These are phyloP conservation scores for Pampusana beccarii DNA, from an alignment of 2,113 vertebrate species.

Conservation along the genomic window DNA sequence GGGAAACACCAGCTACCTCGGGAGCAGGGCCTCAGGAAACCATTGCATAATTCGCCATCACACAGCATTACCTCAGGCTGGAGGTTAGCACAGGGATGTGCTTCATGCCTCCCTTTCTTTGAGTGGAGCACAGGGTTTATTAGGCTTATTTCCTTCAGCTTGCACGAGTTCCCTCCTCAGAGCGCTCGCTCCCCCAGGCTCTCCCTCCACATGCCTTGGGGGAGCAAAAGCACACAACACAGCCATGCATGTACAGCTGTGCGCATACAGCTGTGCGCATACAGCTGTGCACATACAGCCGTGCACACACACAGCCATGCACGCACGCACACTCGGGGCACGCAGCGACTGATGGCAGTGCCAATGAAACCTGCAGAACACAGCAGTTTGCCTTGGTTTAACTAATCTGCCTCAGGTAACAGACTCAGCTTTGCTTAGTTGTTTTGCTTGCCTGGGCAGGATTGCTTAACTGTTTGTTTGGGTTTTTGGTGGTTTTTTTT, in stretches of 20 bases:
- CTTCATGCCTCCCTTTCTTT: neutral
- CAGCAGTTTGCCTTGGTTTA: neutral
- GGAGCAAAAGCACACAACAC: neutral
- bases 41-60: rapidly evolving
- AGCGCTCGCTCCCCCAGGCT: neutral
- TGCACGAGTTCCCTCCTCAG: neutral
- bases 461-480: neutral
- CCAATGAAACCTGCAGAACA: rapidly evolving
- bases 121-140: no score
- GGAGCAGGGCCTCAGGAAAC: neutral
- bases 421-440: neutral
- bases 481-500: neutral
- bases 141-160: neutral
- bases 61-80: neutral
- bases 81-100: neutral
- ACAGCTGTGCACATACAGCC: no score
- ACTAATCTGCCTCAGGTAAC: neutral
- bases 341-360: rapidly evolving
- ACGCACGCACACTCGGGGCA: neutral
- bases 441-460: neutral
- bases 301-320: no score
- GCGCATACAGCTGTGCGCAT: neutral
- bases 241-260: no score
- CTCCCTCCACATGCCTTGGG: neutral
- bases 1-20: neutral